These are phyloP conservation scores for Geotrypetes seraphini DNA, from an alignment of 2,797 vertebrate species.

Conservation along the genomic window DNA sequence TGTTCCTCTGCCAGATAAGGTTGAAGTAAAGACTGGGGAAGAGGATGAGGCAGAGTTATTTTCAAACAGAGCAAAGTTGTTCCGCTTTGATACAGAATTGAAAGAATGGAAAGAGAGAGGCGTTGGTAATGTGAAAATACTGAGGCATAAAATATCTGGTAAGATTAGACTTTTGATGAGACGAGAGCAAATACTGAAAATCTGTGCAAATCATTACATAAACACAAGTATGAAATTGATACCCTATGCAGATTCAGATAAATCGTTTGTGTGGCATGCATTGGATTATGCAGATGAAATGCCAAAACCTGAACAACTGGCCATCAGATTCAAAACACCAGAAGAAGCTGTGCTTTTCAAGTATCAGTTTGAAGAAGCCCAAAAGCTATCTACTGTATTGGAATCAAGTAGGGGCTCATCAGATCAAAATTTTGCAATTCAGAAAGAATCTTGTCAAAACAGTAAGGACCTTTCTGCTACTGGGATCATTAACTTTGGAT, in stretches of 20 bases:
- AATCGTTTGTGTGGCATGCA: conserved; percentile 94
- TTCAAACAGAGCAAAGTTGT: conserved; percentile 90
- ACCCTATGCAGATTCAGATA: conserved; percentile 85
- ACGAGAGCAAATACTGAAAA: conserved; percentile 92
- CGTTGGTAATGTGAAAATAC: conserved; percentile 86
- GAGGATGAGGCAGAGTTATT: conserved; percentile 96
- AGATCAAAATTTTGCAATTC: conserved; percentile 27
- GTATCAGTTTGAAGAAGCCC: conserved; percentile 82
- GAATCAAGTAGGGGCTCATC: conserved; percentile 29
- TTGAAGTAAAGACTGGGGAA: conserved; percentile 94
- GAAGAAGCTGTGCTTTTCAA: conserved; percentile 90
- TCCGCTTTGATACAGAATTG: conserved; percentile 79
- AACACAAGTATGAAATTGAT: conserved; percentile 83
- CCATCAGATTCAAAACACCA: conserved; percentile 89
- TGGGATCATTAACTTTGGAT: conserved; percentile 52
- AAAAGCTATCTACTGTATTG: conserved; percentile 49
- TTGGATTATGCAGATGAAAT: conserved; percentile 91
- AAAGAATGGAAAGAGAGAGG: conserved; percentile 98
- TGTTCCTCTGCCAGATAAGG: conserved; percentile 91
- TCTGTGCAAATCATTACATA: conserved; percentile 97
- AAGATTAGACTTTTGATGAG: conserved; percentile 94
- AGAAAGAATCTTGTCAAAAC: conserved; percentile 37
- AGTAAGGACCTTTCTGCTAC: conserved; percentile 33
- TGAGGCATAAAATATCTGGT: conserved; percentile 81
- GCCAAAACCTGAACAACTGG: conserved; percentile 85